Percentiles rank a stretch among this genome's conserved stretches.
Evolutionary conservation across 1,140 invertebrate genomes (phyloP).

Genomic region (Zaprionus ornatus): DNA sequence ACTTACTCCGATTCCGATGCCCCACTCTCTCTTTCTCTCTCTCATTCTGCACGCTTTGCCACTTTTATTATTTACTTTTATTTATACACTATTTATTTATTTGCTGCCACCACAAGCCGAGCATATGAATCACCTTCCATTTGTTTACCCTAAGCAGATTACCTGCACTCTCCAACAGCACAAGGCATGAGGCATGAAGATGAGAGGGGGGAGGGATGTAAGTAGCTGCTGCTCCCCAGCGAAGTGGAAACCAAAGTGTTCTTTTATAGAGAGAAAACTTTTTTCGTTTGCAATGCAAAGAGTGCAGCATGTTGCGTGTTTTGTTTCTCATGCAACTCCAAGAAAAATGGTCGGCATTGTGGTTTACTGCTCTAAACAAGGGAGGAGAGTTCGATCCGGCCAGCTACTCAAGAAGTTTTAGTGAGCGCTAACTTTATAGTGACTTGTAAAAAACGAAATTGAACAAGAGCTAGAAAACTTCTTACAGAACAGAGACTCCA

Average conservation of each 20-base stretch:
- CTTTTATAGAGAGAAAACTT: neutral
- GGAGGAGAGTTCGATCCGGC: neutral
- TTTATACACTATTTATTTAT: conserved; percentile 49
- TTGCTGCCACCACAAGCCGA: conserved; percentile 24
- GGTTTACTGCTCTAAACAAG: neutral
- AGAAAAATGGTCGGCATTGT: neutral
- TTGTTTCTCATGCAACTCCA: neutral
- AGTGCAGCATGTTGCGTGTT: neutral
- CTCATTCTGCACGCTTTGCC: conserved; percentile 38
- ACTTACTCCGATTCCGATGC: conserved; percentile 41
- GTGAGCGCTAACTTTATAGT: neutral
- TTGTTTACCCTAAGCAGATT: conserved; percentile 35
- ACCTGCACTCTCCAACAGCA: neutral
- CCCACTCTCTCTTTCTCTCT: conserved; percentile 10
- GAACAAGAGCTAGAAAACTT: no score
- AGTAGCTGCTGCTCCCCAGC: neutral
- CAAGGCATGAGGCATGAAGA: no score
- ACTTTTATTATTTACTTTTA: conserved; percentile 55
- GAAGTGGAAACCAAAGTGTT: conserved; percentile 6
- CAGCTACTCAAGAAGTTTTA: neutral
- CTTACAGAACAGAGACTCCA: no score
- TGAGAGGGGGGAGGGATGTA: neutral
- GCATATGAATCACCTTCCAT: conserved; percentile 37
- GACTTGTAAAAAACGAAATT: neutral
- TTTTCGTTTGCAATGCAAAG: neutral